phyloP scores from a whole-genome alignment of 2,797 vertebrate genomes.

The Propithecus perrieri region DNA sequence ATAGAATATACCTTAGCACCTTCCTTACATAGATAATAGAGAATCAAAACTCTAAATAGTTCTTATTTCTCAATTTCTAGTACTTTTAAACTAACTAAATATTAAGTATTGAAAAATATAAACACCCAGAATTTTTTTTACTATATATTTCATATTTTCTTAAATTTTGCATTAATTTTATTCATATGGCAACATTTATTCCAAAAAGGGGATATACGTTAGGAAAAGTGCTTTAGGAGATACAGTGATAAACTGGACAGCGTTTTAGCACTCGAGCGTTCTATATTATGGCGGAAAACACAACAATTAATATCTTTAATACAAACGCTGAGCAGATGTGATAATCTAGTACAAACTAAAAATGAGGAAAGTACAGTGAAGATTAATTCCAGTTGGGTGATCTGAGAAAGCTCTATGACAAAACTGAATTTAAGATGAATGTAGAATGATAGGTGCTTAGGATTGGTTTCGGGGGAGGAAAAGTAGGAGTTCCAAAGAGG shows the following conservation, averaged over 20 bases:
- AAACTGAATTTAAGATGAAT: not conserved
- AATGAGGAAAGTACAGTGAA: not conserved
- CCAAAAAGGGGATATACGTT: rapidly evolving
- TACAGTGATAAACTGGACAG: not conserved
- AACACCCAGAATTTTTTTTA: not conserved
- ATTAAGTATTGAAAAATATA: not conserved
- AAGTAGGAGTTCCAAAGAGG: not conserved
- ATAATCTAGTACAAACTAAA: not conserved
- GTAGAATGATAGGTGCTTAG: not conserved
- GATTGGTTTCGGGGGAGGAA: not conserved
- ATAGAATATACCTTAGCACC: not conserved
- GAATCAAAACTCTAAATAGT: not conserved
- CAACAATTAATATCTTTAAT: not conserved
- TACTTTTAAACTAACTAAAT: not conserved
- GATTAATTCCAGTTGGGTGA: not conserved
- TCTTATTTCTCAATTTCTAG: not conserved
- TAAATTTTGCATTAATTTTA: not conserved
- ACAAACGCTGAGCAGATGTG: not conserved
- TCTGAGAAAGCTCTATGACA: not conserved
- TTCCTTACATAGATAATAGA: not conserved
- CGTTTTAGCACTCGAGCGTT: not conserved
- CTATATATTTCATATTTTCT: not conserved
- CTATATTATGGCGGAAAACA: not conserved
- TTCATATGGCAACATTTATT: not conserved
- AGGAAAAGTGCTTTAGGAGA: not conserved